Evolutionary conservation across 2,113 vertebrate species (phyloP).

Genomic region (Semnopithecus entellus): DNA sequence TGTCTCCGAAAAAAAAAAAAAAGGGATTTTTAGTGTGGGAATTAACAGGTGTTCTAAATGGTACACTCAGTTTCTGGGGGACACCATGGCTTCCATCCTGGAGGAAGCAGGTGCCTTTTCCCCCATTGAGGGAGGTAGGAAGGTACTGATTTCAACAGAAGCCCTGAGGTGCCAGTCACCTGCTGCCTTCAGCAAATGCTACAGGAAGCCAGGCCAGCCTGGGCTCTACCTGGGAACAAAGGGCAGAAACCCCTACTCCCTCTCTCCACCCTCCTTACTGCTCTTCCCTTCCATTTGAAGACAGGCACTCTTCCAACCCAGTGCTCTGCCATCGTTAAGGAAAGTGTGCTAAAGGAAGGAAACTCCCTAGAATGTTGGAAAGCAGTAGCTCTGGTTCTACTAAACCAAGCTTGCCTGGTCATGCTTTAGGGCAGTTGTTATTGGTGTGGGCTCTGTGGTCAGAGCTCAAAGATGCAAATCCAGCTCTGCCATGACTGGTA

Average conservation of each 20-base stretch:
- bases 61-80: background rate
- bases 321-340: background rate
- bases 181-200: background rate
- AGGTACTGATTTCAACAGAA: background rate
- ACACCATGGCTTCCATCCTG: accelerated
- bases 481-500: background rate
- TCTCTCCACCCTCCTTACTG: too few relatives aligned
- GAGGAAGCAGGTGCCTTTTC: background rate
- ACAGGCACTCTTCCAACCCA: background rate
- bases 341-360: background rate
- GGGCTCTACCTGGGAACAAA: background rate
- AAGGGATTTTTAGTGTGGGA: background rate
- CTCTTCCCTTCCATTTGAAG: background rate
- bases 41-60: background rate
- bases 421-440: background rate
- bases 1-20: too few relatives aligned
- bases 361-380: background rate
- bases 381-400: background rate
- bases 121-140: background rate
- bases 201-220: background rate
- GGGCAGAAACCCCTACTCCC: background rate
- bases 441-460: background rate
- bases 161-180: background rate
- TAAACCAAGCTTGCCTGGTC: background rate
- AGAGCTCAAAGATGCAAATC: background rate